These are phyloP conservation scores for Penaeus vannamei DNA, from an alignment of 1,140 invertebrate genomes.

Conservation along the genomic window DNA sequence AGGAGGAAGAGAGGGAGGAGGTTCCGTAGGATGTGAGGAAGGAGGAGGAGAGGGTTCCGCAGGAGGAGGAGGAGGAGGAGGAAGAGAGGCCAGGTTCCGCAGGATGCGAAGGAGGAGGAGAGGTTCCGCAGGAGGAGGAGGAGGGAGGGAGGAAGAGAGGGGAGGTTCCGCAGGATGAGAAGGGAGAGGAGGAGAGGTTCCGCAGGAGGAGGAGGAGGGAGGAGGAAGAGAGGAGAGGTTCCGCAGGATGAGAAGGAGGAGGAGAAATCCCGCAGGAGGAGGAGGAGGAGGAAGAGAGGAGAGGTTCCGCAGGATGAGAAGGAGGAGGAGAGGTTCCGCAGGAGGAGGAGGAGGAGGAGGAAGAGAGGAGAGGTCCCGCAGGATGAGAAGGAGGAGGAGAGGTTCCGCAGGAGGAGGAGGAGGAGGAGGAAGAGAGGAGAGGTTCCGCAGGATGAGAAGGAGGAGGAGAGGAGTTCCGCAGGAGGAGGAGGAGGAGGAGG, in stretches of 20 bases:
- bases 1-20: neutral
- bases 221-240: neutral
- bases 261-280: too few species aligned
- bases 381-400: neutral
- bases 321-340: neutral
- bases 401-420: neutral
- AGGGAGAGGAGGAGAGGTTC: too few species aligned
- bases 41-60: neutral
- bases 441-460: neutral
- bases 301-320: constrained; percentile 4
- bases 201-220: too few species aligned
- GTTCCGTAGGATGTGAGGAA: neutral
- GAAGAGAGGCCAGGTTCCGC: too few species aligned
- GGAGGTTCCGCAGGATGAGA: neutral
- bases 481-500: neutral
- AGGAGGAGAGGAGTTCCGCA: neutral
- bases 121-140: neutral
- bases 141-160: too few species aligned
- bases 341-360: neutral
- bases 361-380: too few species aligned
- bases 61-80: too few species aligned
- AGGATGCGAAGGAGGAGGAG: too few species aligned
- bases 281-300: constrained; percentile 11
- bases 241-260: constrained; percentile 3
- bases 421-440: too few species aligned